phyloP scores from a whole-genome alignment of 2,797 vertebrate species.

The Melanotaenia maccullochi region DNA sequence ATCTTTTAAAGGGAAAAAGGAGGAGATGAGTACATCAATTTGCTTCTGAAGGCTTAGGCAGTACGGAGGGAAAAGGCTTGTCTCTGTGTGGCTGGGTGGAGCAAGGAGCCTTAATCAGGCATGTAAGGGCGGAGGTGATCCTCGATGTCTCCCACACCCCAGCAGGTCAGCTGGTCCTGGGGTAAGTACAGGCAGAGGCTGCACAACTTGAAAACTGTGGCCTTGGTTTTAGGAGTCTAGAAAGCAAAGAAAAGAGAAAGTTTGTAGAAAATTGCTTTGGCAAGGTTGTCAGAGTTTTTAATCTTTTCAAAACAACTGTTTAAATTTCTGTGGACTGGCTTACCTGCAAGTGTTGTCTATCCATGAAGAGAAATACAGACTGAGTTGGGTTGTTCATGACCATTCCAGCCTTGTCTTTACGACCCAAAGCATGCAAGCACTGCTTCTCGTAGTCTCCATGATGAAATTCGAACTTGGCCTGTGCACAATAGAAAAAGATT shows the following conservation, averaged over 20 bases:
- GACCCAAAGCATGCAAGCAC: slow-evolving; percentile 97
- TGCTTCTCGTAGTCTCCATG: slow-evolving; percentile 99
- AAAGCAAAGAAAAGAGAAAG: slow-evolving; percentile 9
- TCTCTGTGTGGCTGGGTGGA: slow-evolving; percentile 88
- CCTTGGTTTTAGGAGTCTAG: slow-evolving; percentile 99
- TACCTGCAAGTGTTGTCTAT: slow-evolving; percentile 99
- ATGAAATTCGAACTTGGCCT: slow-evolving; percentile 99
- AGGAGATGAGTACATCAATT: slow-evolving; percentile 91
- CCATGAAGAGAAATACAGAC: slow-evolving; percentile 99
- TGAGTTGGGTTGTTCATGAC: slow-evolving; percentile 99
- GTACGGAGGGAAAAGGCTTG: slow-evolving; percentile 77
- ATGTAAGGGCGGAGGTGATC: slow-evolving; percentile 98
- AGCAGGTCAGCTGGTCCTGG: slow-evolving; percentile 99
- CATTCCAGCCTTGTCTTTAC: slow-evolving; percentile 99
- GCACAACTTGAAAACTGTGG: slow-evolving; percentile 99
- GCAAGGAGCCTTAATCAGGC: slow-evolving; percentile 91
- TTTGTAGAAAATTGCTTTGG: background rate
- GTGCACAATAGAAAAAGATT: slow-evolving; percentile 13
- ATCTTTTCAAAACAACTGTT: background rate
- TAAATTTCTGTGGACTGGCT: slow-evolving; percentile 18
- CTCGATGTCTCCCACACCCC: slow-evolving; percentile 98
- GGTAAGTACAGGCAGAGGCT: slow-evolving; percentile 99
- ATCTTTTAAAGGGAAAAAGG: slow-evolving; percentile 89
- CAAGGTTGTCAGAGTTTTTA: background rate
- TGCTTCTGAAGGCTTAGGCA: slow-evolving; percentile 87